Percentiles rank a stretch among this genome's conserved stretches.
Evolutionary conservation across 2,113 vertebrate species (phyloP).

Genomic region (Leiothrix lutea): DNA sequence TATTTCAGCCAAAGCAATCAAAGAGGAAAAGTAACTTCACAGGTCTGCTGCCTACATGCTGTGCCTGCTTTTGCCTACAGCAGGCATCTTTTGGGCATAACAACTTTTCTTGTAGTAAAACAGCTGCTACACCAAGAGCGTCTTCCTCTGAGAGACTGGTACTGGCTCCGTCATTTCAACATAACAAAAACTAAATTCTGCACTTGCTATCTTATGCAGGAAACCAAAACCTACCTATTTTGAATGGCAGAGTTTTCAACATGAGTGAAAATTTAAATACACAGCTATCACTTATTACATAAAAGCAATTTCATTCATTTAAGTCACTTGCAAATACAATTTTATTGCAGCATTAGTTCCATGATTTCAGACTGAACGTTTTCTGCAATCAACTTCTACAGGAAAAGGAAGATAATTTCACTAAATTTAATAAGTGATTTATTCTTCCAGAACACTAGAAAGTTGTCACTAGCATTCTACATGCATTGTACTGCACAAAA

Average conservation of each 20-base stretch:
- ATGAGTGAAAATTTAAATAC: neutral
- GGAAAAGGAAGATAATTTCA: neutral
- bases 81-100: neutral
- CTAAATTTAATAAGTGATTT: neutral
- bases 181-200: neutral
- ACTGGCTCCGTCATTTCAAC: neutral
- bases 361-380: neutral
- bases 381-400: neutral
- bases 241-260: neutral
- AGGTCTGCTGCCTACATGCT: neutral
- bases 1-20: neutral
- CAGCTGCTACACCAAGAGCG: neutral
- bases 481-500: neutral
- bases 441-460: neutral
- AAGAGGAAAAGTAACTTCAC: neutral
- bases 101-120: neutral
- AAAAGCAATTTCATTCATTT: neutral
- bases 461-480: neutral
- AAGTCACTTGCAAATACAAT: neutral
- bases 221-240: neutral
- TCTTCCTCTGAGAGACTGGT: neutral
- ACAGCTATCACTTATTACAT: neutral
- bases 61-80: neutral
- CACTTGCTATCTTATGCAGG: neutral
- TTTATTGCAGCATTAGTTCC: neutral